These are phyloP conservation scores for Genyomyrus donnyi DNA, from an alignment of 2,113 vertebrate species.

Conservation along the genomic window DNA sequence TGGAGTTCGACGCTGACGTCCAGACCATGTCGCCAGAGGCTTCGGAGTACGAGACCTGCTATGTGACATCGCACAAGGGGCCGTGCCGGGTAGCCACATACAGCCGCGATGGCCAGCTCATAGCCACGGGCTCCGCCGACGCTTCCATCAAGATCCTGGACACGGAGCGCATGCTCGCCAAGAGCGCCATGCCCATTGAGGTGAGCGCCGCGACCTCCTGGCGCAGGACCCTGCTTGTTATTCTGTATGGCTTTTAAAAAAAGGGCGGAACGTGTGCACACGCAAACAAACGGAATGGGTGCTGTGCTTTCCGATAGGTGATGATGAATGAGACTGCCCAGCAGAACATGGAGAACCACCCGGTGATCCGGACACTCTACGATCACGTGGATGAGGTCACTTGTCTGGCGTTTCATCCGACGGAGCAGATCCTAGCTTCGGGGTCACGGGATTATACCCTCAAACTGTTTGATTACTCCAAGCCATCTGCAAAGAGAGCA, in stretches of 20 bases:
- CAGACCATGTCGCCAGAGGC: constrained; percentile 98
- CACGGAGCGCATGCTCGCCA: constrained; percentile 95
- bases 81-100: constrained; percentile 90
- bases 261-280: not conserved
- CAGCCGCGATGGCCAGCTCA: constrained; percentile 89
- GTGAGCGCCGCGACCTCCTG: constrained; percentile 45
- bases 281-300: not conserved
- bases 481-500: constrained; percentile 94
- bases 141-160: constrained; percentile 98
- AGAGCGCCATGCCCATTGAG: constrained; percentile 97
- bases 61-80: constrained; percentile 94
- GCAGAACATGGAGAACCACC: constrained; percentile 99
- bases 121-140: constrained; percentile 91
- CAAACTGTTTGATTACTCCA: constrained; percentile 97
- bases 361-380: constrained; percentile 90
- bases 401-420: constrained; percentile 90
- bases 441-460: constrained; percentile 95
- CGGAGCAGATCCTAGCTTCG: constrained; percentile 92
- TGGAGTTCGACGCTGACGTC: constrained; percentile 94
- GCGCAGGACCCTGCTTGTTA: not conserved
- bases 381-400: constrained; percentile 98
- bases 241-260: not conserved
- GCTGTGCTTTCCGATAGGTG: constrained; percentile 58
- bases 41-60: constrained; percentile 95
- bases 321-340: constrained; percentile 99